Percentiles rank a stretch among this genome's conserved stretches.
These are phyloP conservation scores for Drosophila basisetae DNA, from an alignment of 2,888 invertebrate species.

Conservation along the genomic window DNA sequence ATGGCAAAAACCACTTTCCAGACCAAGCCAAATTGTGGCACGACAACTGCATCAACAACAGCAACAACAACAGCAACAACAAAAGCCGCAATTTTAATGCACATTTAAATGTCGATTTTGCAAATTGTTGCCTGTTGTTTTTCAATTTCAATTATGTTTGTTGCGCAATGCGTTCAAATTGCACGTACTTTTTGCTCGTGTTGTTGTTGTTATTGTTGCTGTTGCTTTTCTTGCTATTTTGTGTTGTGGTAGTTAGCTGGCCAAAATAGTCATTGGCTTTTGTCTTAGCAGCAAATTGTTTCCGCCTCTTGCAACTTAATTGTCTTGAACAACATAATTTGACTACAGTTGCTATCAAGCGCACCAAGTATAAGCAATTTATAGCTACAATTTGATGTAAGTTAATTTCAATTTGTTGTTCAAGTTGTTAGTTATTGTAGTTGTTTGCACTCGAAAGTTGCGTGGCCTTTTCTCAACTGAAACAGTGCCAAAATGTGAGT, in stretches of 20 bases:
- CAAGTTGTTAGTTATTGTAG: slow-evolving; percentile 5
- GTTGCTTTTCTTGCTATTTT: slow-evolving; percentile 22
- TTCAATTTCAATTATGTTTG: slow-evolving; percentile 72
- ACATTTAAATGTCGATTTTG: slow-evolving; percentile 79
- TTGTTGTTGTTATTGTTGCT: slow-evolving; percentile 19
- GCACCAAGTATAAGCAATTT: slow-evolving; percentile 41
- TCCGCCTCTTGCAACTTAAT: slow-evolving; percentile 76
- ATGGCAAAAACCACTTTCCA: slow-evolving; percentile 57
- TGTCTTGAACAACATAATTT: slow-evolving; percentile 77
- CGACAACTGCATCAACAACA: slow-evolving; percentile 29
- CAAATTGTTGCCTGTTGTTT: slow-evolving; percentile 69
- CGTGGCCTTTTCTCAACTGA: slow-evolving; percentile 47
- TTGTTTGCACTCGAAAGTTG: slow-evolving; percentile 40
- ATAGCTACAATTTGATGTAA: slow-evolving; percentile 51
- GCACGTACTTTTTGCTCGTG: slow-evolving; percentile 60
- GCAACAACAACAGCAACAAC: slow-evolving; percentile 28
- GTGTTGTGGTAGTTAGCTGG: slow-evolving; percentile 19
- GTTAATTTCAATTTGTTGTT: slow-evolving; percentile 61
- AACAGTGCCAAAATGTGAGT: slow-evolving; percentile 5
- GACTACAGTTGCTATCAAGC: slow-evolving; percentile 54
- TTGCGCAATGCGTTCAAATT: slow-evolving; percentile 77
- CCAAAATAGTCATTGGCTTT: slow-evolving; percentile 71
- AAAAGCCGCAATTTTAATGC: slow-evolving; percentile 61
- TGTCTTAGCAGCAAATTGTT: slow-evolving; percentile 70
- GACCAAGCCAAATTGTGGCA: slow-evolving; percentile 35